Evolutionary conservation across 2,888 invertebrate genomes (phyloP).

Genomic region (Drosophila phalerata): DNA sequence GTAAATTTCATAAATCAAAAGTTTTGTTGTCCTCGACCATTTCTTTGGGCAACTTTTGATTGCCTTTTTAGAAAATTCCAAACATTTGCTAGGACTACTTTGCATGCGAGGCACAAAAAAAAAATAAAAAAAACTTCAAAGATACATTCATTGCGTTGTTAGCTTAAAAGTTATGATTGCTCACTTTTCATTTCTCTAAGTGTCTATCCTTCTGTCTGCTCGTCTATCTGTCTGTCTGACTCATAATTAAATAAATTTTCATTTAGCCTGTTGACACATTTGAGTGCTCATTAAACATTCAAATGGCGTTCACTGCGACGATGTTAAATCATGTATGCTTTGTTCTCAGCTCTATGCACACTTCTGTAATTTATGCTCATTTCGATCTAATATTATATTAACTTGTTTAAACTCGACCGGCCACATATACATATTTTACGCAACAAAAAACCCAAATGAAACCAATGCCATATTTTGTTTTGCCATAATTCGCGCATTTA

Average conservation of each 20-base stretch:
- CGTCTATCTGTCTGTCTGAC: slow-evolving; percentile 37
- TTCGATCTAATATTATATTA: slow-evolving; percentile 62
- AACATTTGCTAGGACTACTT: slow-evolving; percentile 29
- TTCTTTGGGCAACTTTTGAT: slow-evolving; percentile 68
- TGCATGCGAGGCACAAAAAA: slow-evolving; percentile 17
- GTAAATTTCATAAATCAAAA: slow-evolving; percentile 77
- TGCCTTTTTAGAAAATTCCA: slow-evolving; percentile 62
- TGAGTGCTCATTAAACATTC: slow-evolving; percentile 79
- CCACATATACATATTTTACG: slow-evolving; percentile 44
- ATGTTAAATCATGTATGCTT: slow-evolving; percentile 68
- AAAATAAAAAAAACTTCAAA: slow-evolving; percentile 44
- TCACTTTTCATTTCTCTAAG: slow-evolving; percentile 47
- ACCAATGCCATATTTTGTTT: slow-evolving; percentile 52
- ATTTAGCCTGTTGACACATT: slow-evolving; percentile 77
- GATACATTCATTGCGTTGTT: slow-evolving; percentile 29
- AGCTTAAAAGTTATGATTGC: slow-evolving; percentile 52
- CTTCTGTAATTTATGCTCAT: slow-evolving; percentile 69
- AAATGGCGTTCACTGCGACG: slow-evolving; percentile 58
- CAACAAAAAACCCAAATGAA: slow-evolving; percentile 37
- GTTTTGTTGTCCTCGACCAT: slow-evolving; percentile 42
- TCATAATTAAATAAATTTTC: slow-evolving; percentile 75
- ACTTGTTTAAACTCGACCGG: slow-evolving; percentile 66
- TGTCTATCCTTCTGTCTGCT: slow-evolving; percentile 2
- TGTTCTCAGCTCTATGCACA: slow-evolving; percentile 56
- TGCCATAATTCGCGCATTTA: slow-evolving; percentile 57